Evolutionary conservation across 2,797 vertebrate genomes (phyloP), one percentile per base, ranked within the genome.

Genomic region (Pteronotus mesoamericanus): DNA sequence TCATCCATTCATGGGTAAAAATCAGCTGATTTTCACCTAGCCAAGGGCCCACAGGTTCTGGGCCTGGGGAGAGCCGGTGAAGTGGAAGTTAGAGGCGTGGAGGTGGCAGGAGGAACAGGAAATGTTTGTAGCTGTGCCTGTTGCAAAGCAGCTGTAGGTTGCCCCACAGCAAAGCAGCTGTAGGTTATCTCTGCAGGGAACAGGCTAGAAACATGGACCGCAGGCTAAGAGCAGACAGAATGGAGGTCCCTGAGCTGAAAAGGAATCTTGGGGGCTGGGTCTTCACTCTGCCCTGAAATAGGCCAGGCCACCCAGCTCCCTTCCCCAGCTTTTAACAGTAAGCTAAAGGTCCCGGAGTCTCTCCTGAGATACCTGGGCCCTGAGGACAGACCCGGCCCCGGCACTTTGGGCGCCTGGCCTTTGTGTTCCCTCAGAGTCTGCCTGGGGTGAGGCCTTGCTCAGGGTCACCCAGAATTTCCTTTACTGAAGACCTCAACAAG

Each of bases 391-490:
- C 8, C n/a, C 0, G 15, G 26, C n/a, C 39, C 71, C 18, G 29
- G 46, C 1, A 0, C 15, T 29, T 16, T 6, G 16, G 34, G 48
- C 48, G 10, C 32, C 4, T 2, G 5, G 51, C 42, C 26, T 42
- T 6, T 2, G 1, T 9, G n/a, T 22, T 16, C 5, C 32, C 44
- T 80, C n/a, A 12, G 51, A 72, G 39, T 18, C 16, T n/a, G 0
- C 66, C 44, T 32, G 78, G 3, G 18, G n/a, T 3, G 29, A 46
- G 34, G 61, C 37, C 24, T 32, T 14, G 0, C 46, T 44, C 34
- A 6, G 32, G 10, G 22, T 48, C 48, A 8, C 37, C 8, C 18
- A 0, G 55, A 42, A 64, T 6, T 68, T 29, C 48, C 32, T 88
- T 66, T n/a, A 55, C 37, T 34, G 66, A 68, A 68, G 18, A 12